Conservation (phyloP, 2,888 invertebrate species). For the Drosophila nr. perissopoda region DNA sequence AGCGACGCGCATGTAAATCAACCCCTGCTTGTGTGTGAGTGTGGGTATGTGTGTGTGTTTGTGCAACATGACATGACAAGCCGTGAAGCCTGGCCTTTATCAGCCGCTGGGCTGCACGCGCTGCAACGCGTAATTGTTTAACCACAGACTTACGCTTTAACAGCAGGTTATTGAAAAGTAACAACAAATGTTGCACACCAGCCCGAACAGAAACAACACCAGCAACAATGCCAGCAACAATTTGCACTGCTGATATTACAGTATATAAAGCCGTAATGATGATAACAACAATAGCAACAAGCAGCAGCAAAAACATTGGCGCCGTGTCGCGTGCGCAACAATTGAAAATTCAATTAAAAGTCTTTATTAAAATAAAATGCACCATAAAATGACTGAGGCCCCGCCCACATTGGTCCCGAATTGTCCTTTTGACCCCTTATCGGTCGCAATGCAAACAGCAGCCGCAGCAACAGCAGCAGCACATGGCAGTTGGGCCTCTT, state of each 20-base stretch:
- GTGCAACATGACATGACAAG: slow-evolving; percentile 25
- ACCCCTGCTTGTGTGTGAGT: neutral
- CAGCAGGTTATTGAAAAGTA: slow-evolving; percentile 60
- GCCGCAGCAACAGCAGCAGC: slow-evolving; percentile 19
- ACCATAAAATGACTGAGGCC: slow-evolving; percentile 49
- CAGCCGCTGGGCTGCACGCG: slow-evolving; percentile 31
- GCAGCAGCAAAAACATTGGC: slow-evolving; percentile 25
- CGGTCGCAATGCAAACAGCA: slow-evolving; percentile 21
- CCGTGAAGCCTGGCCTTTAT: slow-evolving; percentile 24
- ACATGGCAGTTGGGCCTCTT: slow-evolving; percentile 61
- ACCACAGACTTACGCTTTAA: slow-evolving; percentile 71
- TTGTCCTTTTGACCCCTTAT: slow-evolving; percentile 2
- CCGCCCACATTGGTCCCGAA: slow-evolving; percentile 15
- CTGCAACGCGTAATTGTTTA: slow-evolving; percentile 67
- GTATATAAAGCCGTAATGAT: slow-evolving; percentile 70
- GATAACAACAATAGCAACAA: slow-evolving; percentile 64
- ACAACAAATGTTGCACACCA: slow-evolving; percentile 27
- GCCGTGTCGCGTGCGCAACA: slow-evolving; percentile 64
- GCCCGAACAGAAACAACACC: slow-evolving; percentile 12
- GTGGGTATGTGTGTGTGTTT: slow-evolving; percentile 22
- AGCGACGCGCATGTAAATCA: slow-evolving; percentile 36
- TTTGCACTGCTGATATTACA: slow-evolving; percentile 44
- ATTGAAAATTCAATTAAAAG: slow-evolving; percentile 82
- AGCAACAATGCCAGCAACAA: slow-evolving; percentile 18
- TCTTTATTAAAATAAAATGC: slow-evolving; percentile 82